Percentiles rank a stretch among this genome's conserved stretches.
phyloP scores from a whole-genome alignment of 2,113 vertebrate genomes.

The Sinosuthora webbiana region DNA sequence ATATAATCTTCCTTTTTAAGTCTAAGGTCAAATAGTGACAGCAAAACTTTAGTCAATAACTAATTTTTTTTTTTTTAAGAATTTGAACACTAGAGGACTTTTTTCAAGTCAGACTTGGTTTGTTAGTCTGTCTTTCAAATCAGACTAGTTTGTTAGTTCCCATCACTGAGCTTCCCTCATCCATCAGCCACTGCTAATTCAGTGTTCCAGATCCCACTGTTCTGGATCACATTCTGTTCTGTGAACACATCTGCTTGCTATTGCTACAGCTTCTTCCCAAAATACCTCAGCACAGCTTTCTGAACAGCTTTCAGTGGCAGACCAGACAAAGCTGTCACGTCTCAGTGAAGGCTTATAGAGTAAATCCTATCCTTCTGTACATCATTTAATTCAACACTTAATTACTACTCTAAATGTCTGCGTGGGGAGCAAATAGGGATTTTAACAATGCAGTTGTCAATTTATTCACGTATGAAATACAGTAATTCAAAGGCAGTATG shows the following conservation, averaged over 20 bases:
- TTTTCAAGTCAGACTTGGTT: neutral
- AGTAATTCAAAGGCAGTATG: neutral
- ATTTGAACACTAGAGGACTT: neutral
- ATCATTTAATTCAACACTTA: neutral
- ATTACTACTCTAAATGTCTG: neutral
- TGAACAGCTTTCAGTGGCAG: neutral
- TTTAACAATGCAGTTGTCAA: neutral
- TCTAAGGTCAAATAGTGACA: neutral
- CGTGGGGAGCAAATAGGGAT: neutral
- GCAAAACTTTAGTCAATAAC: neutral
- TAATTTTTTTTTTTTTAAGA: too few relatives aligned
- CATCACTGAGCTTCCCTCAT: neutral
- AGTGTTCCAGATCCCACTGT: neutral
- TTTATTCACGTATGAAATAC: neutral
- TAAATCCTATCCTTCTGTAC: neutral
- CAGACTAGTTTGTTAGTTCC: neutral
- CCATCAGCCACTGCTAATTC: neutral
- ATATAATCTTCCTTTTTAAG: neutral
- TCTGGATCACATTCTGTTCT: neutral
- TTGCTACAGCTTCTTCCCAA: neutral
- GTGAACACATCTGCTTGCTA: neutral
- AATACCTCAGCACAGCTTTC: neutral
- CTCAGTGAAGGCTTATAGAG: neutral
- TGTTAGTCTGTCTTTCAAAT: too few relatives aligned
- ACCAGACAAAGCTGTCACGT: neutral